phyloP scores from a whole-genome alignment of 2,797 vertebrate genomes.

The Gastrophryne carolinensis region DNA sequence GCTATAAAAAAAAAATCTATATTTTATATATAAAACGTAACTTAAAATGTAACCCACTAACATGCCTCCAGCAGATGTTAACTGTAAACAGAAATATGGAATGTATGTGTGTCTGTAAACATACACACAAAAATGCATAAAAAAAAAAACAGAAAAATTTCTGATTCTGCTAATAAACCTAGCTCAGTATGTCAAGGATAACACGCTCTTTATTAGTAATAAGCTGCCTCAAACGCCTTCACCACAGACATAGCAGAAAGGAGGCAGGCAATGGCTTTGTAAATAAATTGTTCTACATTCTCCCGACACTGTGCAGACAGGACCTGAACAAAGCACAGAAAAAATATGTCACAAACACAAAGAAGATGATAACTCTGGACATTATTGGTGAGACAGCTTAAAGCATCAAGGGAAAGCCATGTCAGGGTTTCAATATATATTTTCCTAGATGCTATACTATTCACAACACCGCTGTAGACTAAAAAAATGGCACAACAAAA shows the following conservation, averaged over 20 bases:
- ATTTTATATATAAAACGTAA: no score
- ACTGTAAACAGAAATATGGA: background rate
- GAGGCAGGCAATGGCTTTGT: background rate
- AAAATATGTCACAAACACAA: background rate
- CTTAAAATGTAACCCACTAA: no score
- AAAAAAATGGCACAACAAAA: background rate
- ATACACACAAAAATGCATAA: no score
- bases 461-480: background rate
- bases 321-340: background rate
- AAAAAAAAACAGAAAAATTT: no score
- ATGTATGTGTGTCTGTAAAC: no score
- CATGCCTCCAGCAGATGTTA: no score
- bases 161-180: no score
- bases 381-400: background rate
- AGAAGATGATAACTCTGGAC: background rate
- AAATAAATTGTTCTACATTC: background rate
- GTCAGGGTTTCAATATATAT: background rate
- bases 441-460: background rate
- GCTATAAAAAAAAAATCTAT: no score
- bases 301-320: background rate
- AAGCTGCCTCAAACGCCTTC: no score
- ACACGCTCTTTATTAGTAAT: no score
- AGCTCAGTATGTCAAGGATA: no score
- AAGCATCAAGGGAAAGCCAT: background rate
- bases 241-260: background rate